Percentiles rank a stretch among this genome's conserved stretches.
Evolutionary conservation across 2,888 invertebrate genomes (phyloP).

Genomic region (Rambutsinella grinnellia): DNA sequence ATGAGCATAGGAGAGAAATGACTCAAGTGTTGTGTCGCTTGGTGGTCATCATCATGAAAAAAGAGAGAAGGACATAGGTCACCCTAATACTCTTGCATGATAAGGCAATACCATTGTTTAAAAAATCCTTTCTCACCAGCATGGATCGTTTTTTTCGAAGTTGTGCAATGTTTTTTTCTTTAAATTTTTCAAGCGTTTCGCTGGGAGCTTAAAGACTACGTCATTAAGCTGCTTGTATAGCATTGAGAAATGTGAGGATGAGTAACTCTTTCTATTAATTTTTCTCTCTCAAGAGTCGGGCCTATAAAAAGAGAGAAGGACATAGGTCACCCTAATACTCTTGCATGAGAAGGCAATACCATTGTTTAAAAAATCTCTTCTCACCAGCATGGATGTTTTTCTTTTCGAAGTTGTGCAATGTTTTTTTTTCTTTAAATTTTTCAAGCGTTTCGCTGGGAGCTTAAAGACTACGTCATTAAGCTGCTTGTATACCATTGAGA

Average conservation of each 20-base stretch:
- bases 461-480: constrained; percentile 38
- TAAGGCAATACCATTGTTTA: neutral
- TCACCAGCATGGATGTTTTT: neutral
- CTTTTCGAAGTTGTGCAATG: neutral
- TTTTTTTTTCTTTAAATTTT: neutral
- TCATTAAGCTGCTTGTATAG: constrained; percentile 35
- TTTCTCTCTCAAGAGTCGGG: constrained; percentile 1
- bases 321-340: too few relatives aligned
- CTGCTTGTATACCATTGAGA: neutral
- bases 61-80: neutral
- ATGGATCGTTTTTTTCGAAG: neutral
- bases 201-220: constrained; percentile 10
- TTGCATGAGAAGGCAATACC: neutral
- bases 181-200: neutral
- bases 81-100: too few relatives aligned
- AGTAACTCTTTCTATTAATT: too few relatives aligned
- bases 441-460: neutral
- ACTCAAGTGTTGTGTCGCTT: neutral
- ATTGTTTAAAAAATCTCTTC: neutral
- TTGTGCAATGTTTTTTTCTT: neutral
- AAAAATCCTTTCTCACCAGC: neutral
- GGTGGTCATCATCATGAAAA: neutral
- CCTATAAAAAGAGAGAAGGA: neutral
- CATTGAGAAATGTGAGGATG: too few relatives aligned
- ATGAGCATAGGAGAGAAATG: neutral